phyloP scores from a whole-genome alignment of 2,797 vertebrate genomes.

The Todus mexicanus region DNA sequence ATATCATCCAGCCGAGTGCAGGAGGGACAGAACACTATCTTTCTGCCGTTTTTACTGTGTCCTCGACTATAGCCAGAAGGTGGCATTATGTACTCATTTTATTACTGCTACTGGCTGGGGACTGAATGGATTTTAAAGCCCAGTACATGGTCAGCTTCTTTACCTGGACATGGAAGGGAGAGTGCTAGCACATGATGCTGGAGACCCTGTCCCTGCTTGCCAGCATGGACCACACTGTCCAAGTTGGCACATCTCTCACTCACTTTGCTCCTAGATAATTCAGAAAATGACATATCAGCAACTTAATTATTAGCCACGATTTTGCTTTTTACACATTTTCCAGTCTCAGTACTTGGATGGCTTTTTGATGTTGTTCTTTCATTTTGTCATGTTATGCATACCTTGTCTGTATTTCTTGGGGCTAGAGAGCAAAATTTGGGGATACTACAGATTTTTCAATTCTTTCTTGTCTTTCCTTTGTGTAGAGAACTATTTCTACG shows the following conservation, averaged over 20 bases:
- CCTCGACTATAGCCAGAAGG: constrained; percentile 43
- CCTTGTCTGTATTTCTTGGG: not conserved
- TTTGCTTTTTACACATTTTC: not conserved
- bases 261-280: not conserved
- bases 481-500: not conserved
- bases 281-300: not conserved
- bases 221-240: not conserved
- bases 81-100: constrained; percentile 63
- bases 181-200: not conserved
- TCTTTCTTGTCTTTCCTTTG: not conserved
- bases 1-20: constrained; percentile 33
- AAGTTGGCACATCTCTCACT: not conserved
- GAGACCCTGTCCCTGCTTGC: not conserved
- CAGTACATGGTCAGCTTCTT: not conserved
- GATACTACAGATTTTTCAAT: not conserved
- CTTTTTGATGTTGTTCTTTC: not conserved
- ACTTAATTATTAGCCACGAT: not conserved
- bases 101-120: not conserved
- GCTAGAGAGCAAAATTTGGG: not conserved
- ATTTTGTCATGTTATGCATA: not conserved
- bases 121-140: not conserved
- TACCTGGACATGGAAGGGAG: not conserved
- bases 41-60: not conserved
- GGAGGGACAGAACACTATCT: constrained; percentile 20
- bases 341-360: not conserved